Evolutionary conservation across 2,888 invertebrate genomes (phyloP).

Genomic region (Cordilura impudica): DNA sequence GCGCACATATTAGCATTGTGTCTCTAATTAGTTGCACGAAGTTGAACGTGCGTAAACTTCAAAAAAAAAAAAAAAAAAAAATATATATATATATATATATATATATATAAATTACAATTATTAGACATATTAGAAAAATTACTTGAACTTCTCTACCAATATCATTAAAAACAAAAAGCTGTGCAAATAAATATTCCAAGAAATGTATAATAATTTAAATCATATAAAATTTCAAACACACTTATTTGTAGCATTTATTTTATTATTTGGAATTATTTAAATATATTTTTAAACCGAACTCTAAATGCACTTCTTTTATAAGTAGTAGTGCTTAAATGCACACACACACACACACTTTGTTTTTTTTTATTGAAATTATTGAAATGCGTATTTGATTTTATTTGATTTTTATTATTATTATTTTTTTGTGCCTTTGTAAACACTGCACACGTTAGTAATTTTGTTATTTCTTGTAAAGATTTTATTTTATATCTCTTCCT

Average conservation of each 20-base stretch:
- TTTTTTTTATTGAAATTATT: not conserved
- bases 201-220: too few relatives aligned
- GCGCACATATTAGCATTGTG: too few relatives aligned
- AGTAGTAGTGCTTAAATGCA: too few relatives aligned
- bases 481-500: not conserved
- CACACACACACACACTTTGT: not conserved
- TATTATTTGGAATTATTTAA: not conserved
- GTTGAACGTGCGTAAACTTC: too few relatives aligned
- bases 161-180: too few relatives aligned
- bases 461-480: constrained; percentile 7
- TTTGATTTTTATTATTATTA: not conserved
- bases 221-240: not conserved
- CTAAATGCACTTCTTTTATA: not conserved
- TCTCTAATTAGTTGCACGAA: too few relatives aligned
- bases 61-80: too few relatives aligned
- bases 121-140: too few relatives aligned
- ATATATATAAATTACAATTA: too few relatives aligned
- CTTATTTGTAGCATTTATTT: not conserved
- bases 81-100: too few relatives aligned
- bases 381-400: constrained; percentile 27
- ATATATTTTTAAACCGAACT: not conserved
- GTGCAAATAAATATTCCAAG: too few relatives aligned
- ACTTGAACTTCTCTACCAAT: too few relatives aligned
- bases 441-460: not conserved
- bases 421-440: not conserved